Conservation (phyloP, 2,888 invertebrate genomes). For the Rotaria magnacalcarata region DNA sequence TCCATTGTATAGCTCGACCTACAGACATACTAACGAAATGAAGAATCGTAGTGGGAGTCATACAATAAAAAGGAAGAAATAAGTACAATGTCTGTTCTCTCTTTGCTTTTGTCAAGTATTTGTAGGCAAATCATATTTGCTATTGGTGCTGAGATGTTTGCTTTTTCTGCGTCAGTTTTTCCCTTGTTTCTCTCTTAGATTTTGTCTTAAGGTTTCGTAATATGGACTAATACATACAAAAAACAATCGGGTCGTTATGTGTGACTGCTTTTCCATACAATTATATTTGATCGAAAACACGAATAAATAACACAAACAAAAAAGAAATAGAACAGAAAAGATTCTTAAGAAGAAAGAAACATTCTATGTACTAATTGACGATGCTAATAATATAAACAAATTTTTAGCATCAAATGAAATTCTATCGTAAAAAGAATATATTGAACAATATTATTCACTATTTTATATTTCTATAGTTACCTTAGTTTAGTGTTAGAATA, state of each 20-base stretch:
- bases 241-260: neutral
- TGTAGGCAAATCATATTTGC: neutral
- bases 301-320: neutral
- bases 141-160: neutral
- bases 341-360: no score
- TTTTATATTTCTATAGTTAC: no score
- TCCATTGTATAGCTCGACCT: neutral
- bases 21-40: neutral
- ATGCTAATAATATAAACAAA: no score
- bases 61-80: neutral
- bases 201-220: neutral
- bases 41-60: neutral
- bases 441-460: no score
- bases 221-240: neutral
- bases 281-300: neutral
- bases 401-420: no score
- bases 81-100: neutral
- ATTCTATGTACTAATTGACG: no score
- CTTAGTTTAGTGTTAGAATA: no score
- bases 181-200: neutral
- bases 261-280: neutral
- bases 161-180: neutral
- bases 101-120: conserved; percentile 7
- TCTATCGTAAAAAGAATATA: no score
- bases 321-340: no score